Percentiles rank a stretch among this genome's conserved stretches.
Evolutionary conservation across 1,140 invertebrate species (phyloP).

Genomic region (Meloidogyne hapla): DNA sequence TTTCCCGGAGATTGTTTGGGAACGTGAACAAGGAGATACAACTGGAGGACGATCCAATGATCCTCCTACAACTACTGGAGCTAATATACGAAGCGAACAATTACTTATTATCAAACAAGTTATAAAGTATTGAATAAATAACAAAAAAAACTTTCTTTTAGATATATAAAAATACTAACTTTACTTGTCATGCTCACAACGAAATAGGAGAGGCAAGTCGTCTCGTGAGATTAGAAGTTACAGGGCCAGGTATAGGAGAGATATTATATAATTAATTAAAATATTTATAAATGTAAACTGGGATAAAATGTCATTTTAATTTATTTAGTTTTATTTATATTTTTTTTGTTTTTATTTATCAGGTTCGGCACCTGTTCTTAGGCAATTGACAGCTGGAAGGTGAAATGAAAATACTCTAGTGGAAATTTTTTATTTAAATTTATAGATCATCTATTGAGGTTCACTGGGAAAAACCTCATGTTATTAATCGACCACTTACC

Average conservation of each 20-base stretch:
- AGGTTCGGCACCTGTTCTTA: constrained; percentile 57
- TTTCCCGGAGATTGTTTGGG: constrained; percentile 62
- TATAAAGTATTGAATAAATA: constrained; percentile 22
- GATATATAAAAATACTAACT: constrained; percentile 59
- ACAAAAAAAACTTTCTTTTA: constrained; percentile 43
- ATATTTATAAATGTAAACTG: too few species aligned
- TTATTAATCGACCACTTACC: constrained; percentile 61
- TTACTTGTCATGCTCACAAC: constrained; percentile 59
- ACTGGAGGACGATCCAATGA: constrained; percentile 26
- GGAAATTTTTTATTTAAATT: not conserved
- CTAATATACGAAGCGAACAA: constrained; percentile 48
- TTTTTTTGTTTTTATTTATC: too few species aligned
- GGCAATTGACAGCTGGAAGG: constrained; percentile 45
- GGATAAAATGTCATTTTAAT: too few species aligned
- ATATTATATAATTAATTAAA: too few species aligned
- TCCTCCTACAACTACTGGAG: constrained; percentile 25
- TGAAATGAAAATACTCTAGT: not conserved
- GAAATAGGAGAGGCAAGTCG: constrained; percentile 45
- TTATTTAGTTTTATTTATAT: too few species aligned
- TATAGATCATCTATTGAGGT: constrained; percentile 50
- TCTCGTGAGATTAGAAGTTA: constrained; percentile 50
- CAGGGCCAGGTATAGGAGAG: too few species aligned
- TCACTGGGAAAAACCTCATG: constrained; percentile 59
- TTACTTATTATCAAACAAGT: constrained; percentile 47
- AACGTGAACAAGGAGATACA: constrained; percentile 39